Base-by-base conservation (phyloP, 2,888 invertebrate species). In the Pegoplata infirma region DNA sequence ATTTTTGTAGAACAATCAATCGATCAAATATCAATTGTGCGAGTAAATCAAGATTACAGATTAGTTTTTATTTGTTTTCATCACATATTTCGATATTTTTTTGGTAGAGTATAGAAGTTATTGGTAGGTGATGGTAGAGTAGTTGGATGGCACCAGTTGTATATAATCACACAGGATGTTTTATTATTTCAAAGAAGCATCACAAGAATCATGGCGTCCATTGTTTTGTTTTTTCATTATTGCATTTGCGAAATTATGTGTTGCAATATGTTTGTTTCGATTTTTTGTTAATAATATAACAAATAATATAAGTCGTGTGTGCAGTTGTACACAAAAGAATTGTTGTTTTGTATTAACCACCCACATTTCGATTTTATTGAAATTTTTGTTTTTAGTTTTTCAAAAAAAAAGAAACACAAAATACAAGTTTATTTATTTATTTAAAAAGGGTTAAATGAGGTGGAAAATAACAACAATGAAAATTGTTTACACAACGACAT, bases 81-180 rank as follows among this genome's bases (percentile, higher is more conserved):
- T 51, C 51, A 51, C 25, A 47, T 23, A 59, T n/a, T n/a, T n/a
- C n/a, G n/a, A n/a, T n/a, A n/a, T 66, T 46, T 40, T 36, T 51
- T 16, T 56, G 32, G 19, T 36, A 32, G n/a, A n/a, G 40, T n/a
- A 58, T 21, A 25, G 14, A 53, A 53, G 23, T 36, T n/a, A n/a
- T n/a, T n/a, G 40, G 55, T 47, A 28, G 56, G 46, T 53, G 53
- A 16, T 55, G 32, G 71, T 59, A 40, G 49, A 28, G 49, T 49
- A 61, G 75, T 75, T 75, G 75, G 56, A 68, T 75, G 25, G 61
- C 68, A 75, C 75, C 75, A 68, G 68, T 76, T 69, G 56, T 25
- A 68, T 59, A 53, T 55, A 53, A 17, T 55, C 63, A 69, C 68
- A 76, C 75, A 76, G 68, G 67, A 68, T 25, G 47, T 25, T 25